These are phyloP conservation scores for Tigriopus japonicus DNA, from an alignment of 1,140 invertebrate species.

Conservation along the genomic window DNA sequence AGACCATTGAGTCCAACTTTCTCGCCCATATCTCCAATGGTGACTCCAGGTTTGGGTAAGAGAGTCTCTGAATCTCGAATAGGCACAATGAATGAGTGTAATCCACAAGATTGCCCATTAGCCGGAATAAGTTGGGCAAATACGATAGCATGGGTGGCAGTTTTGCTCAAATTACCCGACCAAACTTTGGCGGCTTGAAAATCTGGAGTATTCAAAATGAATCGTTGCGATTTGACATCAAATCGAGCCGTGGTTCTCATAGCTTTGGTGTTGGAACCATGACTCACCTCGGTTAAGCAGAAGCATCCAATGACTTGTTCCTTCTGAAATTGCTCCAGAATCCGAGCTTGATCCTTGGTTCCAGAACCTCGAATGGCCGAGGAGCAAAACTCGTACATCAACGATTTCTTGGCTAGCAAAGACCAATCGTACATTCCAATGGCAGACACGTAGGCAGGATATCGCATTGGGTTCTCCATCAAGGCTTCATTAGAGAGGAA, in stretches of 20 bases:
- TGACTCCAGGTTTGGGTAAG: slow-evolving; percentile 47
- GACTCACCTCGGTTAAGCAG: slow-evolving; percentile 74
- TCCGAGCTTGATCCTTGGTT: slow-evolving; percentile 48
- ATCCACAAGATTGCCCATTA: slow-evolving; percentile 59
- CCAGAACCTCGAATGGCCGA: slow-evolving; percentile 47
- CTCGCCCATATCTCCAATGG: slow-evolving; percentile 67
- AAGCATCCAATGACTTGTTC: slow-evolving; percentile 42
- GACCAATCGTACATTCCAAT: slow-evolving; percentile 49
- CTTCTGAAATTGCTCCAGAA: slow-evolving; percentile 43
- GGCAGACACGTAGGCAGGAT: slow-evolving; percentile 25
- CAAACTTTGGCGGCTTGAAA: slow-evolving; percentile 90
- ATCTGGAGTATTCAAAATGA: slow-evolving; percentile 74
- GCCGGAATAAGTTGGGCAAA: slow-evolving; percentile 71
- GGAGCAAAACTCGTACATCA: slow-evolving; percentile 37
- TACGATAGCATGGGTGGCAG: slow-evolving; percentile 61
- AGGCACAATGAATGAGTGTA: slow-evolving; percentile 65
- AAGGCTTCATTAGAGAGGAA: slow-evolving; percentile 39
- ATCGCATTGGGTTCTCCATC: slow-evolving; percentile 26
- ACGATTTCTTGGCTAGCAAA: slow-evolving; percentile 38
- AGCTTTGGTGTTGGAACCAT: slow-evolving; percentile 79
- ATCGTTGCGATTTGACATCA: slow-evolving; percentile 51
- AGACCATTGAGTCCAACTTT: slow-evolving; percentile 71
- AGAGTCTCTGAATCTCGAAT: slow-evolving; percentile 55
- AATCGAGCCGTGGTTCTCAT: slow-evolving; percentile 78
- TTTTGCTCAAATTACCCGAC: slow-evolving; percentile 76